A percentile compares a stretch with the other conserved stretches of the same genome.
These are phyloP conservation scores for Melanotaenia pygmaea DNA, from an alignment of 2,797 vertebrate genomes.

Conservation along the genomic window DNA sequence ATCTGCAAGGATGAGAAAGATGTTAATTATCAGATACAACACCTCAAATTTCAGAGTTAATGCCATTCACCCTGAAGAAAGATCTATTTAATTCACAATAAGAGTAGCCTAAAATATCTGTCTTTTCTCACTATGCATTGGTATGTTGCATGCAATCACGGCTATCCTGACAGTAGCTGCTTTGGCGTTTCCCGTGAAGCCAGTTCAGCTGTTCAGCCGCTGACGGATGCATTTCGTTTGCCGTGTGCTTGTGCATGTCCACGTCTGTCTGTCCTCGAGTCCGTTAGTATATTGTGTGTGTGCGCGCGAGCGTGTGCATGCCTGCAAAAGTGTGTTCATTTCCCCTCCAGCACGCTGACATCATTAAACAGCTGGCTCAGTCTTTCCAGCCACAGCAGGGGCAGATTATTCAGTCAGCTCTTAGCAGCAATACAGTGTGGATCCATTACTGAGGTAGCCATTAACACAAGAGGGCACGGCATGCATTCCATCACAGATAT, in stretches of 20 bases:
- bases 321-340: slow-evolving; percentile 48
- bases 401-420: slow-evolving; percentile 84
- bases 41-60: slow-evolving; percentile 33
- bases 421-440: slow-evolving; percentile 81
- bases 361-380: slow-evolving; percentile 85
- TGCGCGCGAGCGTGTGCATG: slow-evolving; percentile 14
- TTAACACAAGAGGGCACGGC: slow-evolving; percentile 76
- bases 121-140: slow-evolving; percentile 61
- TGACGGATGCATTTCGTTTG: slow-evolving; percentile 76
- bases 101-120: slow-evolving; percentile 59
- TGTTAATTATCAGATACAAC: slow-evolving; percentile 34
- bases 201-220: slow-evolving; percentile 78
- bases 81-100: slow-evolving; percentile 55
- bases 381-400: slow-evolving; percentile 83
- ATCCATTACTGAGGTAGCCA: slow-evolving; percentile 80
- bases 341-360: slow-evolving; percentile 80
- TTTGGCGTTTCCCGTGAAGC: slow-evolving; percentile 75
- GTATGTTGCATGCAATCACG: slow-evolving; percentile 56
- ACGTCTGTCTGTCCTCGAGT: slow-evolving; percentile 62
- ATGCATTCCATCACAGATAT: slow-evolving; percentile 76
- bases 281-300: slow-evolving; percentile 20
- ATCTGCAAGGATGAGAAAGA: slow-evolving; percentile 81
- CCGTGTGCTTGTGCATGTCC: slow-evolving; percentile 45
- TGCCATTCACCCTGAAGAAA: slow-evolving; percentile 38
- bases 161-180: slow-evolving; percentile 63